Conservation (phyloP, 1,140 invertebrate genomes). For the Tribolium madens region DNA sequence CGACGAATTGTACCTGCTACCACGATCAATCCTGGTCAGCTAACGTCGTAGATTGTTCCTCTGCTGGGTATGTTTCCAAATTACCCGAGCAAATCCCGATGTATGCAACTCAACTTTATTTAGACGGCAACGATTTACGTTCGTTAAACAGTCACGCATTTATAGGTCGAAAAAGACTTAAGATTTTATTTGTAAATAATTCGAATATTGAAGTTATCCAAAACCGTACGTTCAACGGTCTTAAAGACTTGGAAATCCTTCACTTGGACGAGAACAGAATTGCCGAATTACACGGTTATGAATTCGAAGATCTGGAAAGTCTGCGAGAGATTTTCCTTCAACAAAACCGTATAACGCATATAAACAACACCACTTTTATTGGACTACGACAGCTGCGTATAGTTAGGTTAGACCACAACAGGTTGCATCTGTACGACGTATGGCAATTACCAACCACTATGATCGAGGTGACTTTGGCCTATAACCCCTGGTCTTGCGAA, state of each 20-base stretch:
- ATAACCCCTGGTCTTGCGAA: slow-evolving; percentile 90
- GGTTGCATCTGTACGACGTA: slow-evolving; percentile 78
- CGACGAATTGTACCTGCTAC: slow-evolving; percentile 90
- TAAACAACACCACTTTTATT: slow-evolving; percentile 84
- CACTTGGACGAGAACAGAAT: slow-evolving; percentile 72
- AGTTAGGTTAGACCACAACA: slow-evolving; percentile 83
- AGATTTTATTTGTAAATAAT: slow-evolving; percentile 85
- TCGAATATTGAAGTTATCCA: slow-evolving; percentile 88
- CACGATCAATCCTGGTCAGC: slow-evolving; percentile 93
- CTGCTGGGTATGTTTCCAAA: slow-evolving; percentile 76
- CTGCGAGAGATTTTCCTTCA: slow-evolving; percentile 76
- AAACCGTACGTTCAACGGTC: slow-evolving; percentile 91
- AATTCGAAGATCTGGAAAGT: slow-evolving; percentile 76
- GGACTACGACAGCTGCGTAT: slow-evolving; percentile 77
- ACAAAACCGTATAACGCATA: slow-evolving; percentile 76
- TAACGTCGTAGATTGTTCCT: slow-evolving; percentile 91
- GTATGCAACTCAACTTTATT: slow-evolving; percentile 90
- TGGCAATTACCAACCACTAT: slow-evolving; percentile 81
- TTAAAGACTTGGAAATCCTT: slow-evolving; percentile 83
- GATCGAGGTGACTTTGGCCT: slow-evolving; percentile 76
- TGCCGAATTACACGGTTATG: slow-evolving; percentile 81
- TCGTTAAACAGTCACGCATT: slow-evolving; percentile 87
- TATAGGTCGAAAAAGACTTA: slow-evolving; percentile 88
- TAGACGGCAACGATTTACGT: slow-evolving; percentile 89
- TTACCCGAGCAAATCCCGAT: slow-evolving; percentile 90